phyloP scores from a whole-genome alignment of 2,113 vertebrate genomes.

The Neogobius melanostomus region DNA sequence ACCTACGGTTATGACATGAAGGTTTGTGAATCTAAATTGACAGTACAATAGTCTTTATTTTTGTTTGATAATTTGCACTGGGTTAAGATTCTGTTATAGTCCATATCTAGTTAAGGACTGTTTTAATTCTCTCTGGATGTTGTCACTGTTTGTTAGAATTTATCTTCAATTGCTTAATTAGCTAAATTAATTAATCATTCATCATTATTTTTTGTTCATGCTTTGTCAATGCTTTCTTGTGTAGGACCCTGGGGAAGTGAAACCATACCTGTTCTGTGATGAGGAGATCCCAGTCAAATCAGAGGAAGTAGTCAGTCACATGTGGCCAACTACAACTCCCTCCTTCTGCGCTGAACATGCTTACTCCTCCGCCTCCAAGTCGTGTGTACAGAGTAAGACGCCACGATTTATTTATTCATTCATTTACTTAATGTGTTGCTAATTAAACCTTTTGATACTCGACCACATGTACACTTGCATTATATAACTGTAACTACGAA shows the following conservation, averaged over 20 bases:
- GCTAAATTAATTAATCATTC: too few relatives aligned
- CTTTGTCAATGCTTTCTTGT: background rate
- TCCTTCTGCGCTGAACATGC: constrained; percentile 97
- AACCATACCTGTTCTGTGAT: constrained; percentile 97
- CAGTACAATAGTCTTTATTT: background rate
- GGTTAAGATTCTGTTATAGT: too few relatives aligned
- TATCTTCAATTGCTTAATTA: too few relatives aligned
- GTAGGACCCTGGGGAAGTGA: constrained; percentile 94
- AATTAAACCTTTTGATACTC: too few relatives aligned
- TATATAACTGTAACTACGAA: too few relatives aligned
- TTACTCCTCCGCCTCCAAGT: constrained; percentile 97
- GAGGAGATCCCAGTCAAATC: constrained; percentile 99
- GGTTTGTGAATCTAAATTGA: constrained; percentile 59
- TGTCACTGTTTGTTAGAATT: too few relatives aligned
- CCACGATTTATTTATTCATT: background rate
- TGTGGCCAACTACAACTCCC: constrained; percentile 90
- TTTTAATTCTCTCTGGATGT: too few relatives aligned
- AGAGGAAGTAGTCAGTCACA: constrained; percentile 98
- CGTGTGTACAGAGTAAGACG: constrained; percentile 89
- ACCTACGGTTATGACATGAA: constrained; percentile 94
- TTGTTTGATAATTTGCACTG: too few relatives aligned
- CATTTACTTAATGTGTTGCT: background rate
- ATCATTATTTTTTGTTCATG: background rate
- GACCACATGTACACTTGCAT: too few relatives aligned
- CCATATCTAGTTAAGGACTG: too few relatives aligned